Conservation (phyloP, 2,888 invertebrate genomes). For the Hypselothyrea guttata region DNA sequence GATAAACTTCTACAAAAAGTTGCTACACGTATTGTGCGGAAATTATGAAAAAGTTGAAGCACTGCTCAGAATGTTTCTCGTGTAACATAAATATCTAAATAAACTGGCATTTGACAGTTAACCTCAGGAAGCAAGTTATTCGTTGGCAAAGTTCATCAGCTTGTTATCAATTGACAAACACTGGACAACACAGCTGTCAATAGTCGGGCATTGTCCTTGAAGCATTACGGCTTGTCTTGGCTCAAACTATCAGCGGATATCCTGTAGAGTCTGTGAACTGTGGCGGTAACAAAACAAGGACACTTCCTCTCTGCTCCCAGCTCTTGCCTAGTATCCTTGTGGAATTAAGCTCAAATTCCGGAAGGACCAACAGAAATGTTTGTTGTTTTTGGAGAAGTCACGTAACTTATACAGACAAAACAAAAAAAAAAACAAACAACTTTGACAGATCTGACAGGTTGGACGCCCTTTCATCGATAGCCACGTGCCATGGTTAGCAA, state of each 20-base stretch:
- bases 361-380: slow-evolving; percentile 1
- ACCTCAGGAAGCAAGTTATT: background rate
- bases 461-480: too few relatives aligned
- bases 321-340: background rate
- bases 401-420: background rate
- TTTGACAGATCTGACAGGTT: background rate
- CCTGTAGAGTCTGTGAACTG: background rate
- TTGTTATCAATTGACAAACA: slow-evolving; percentile 10
- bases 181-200: background rate
- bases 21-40: too few relatives aligned
- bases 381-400: background rate
- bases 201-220: background rate
- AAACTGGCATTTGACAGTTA: background rate
- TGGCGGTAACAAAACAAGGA: background rate
- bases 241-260: background rate
- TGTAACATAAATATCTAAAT: too few relatives aligned
- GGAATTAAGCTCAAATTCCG: background rate
- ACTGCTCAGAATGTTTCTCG: too few relatives aligned
- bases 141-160: slow-evolving; percentile 18
- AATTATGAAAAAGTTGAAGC: too few relatives aligned
- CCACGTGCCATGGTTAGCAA: background rate
- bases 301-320: too few relatives aligned
- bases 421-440: background rate
- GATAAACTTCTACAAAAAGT: too few relatives aligned
- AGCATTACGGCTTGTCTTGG: background rate